These are phyloP conservation scores for Oedothorax gibbosus DNA, from an alignment of 1,140 invertebrate species.

Conservation along the genomic window DNA sequence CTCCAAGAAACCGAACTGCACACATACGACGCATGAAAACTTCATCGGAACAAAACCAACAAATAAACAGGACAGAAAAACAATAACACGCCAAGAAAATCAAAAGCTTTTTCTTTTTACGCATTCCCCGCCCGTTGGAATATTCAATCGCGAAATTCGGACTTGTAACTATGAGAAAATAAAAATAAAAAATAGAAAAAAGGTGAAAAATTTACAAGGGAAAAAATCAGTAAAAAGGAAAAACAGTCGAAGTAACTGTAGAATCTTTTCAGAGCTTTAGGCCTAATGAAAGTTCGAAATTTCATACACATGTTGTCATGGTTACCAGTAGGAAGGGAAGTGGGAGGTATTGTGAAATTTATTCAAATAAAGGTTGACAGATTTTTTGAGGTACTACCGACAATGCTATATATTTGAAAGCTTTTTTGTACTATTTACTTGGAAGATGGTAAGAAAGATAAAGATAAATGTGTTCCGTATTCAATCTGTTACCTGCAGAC, in stretches of 20 bases:
- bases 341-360: conserved; percentile 9
- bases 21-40: conserved; percentile 3
- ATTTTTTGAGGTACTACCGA: neutral
- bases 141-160: conserved; percentile 43
- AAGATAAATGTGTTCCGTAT: no score
- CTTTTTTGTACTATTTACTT: conserved; percentile 30
- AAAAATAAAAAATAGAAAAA: neutral
- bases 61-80: neutral
- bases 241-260: conserved; percentile 6
- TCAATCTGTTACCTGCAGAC: no score
- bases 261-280: conserved; percentile 30
- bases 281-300: conserved; percentile 49
- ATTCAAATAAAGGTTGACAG: conserved; percentile 50
- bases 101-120: conserved; percentile 4
- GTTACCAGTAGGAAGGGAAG: conserved; percentile 6
- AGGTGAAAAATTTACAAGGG: no score
- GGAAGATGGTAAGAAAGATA: neutral
- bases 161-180: conserved; percentile 20
- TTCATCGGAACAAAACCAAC: conserved; percentile 16
- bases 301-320: conserved; percentile 40
- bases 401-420: conserved; percentile 14
- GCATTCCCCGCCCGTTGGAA: conserved; percentile 22
- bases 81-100: neutral
- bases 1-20: conserved; percentile 10
- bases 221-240: neutral